Evolutionary conservation across 37 sponge, comb jelly and placozoan species (phyloP), one percentile per base, ranked within the genome.

Genomic region (Eunapius fragilis): DNA sequence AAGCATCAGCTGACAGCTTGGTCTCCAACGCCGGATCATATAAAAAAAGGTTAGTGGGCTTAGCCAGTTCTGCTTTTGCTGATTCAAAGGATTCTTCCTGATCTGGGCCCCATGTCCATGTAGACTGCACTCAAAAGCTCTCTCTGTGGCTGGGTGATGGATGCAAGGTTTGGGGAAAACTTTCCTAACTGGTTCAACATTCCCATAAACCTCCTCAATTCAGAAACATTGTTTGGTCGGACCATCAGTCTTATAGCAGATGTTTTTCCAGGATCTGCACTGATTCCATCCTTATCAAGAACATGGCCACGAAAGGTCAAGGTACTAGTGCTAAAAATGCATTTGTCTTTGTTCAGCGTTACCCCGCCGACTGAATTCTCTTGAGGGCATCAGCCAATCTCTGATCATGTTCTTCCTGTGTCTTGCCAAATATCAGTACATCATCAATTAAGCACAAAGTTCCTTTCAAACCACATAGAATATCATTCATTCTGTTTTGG

Each of bases 241-340:
- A n/a, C n/a, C n/a, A n/a, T n/a, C n/a, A n/a, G n/a, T n/a, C n/a
- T n/a, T n/a, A n/a, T n/a, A n/a, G n/a, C n/a, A n/a, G n/a, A n/a
- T n/a, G n/a, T n/a, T n/a, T n/a, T n/a, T n/a, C n/a, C n/a, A n/a
- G n/a, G n/a, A n/a, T n/a, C n/a, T n/a, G n/a, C n/a, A n/a, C n/a
- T n/a, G n/a, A n/a, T n/a, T n/a, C n/a, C n/a, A n/a, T n/a, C n/a
- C n/a, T n/a, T n/a, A n/a, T n/a, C n/a, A 7, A 85, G 31, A 37
- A 85, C 41, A 68, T 85, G 86, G 35, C 86, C 78, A 28, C 69
- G 86, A 37, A 85, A 85, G 19, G 78, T 77, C 26, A 85, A 23
- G 9, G 1, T n/a, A 5, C 23, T 26, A 30, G 77, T 50, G 74
- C 34, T 19, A 31, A 85, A 85, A 25, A 31, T 70, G 67, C 86